Conservation (phyloP, 1,140 invertebrate genomes). For the Apis dorsata region DNA sequence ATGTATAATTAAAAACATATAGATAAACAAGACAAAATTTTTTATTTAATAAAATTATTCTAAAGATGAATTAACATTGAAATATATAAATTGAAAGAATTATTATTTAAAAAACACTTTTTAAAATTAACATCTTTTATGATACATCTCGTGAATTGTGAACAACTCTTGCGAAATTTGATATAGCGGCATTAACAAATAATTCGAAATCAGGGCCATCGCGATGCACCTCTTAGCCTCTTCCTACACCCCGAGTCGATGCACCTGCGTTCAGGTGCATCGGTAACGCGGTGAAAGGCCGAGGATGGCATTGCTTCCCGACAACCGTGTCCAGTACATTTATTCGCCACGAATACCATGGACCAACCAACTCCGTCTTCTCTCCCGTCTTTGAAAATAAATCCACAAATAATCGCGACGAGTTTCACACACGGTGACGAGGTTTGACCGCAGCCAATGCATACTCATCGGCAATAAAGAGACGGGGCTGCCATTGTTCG, state of each 20-base stretch:
- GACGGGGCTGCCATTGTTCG: constrained; percentile 17
- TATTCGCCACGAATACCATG: constrained; percentile 14
- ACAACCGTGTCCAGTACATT: constrained; percentile 13
- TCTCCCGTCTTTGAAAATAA: constrained; percentile 22
- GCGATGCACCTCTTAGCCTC: not conserved
- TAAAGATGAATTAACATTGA: too few relatives aligned
- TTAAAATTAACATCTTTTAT: too few relatives aligned
- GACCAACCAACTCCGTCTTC: not conserved
- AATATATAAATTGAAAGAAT: too few relatives aligned
- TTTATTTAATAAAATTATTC: too few relatives aligned
- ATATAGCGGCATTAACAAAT: not conserved
- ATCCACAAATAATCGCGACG: constrained; percentile 24
- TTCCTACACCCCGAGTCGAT: constrained; percentile 40
- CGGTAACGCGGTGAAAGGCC: constrained; percentile 43
- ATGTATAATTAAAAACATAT: too few relatives aligned
- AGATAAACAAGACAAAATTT: too few relatives aligned
- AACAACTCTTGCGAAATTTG: too few relatives aligned
- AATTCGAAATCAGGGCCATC: constrained; percentile 32
- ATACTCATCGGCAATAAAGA: constrained; percentile 37
- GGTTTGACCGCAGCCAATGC: constrained; percentile 19
- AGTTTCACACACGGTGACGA: constrained; percentile 20
- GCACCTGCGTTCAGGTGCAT: constrained; percentile 43
- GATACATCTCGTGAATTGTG: too few relatives aligned
- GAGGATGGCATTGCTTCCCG: constrained; percentile 37
- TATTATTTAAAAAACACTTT: too few relatives aligned